Base-by-base conservation (phyloP, 2,113 vertebrate genomes). In the Australoheros scitulus region DNA sequence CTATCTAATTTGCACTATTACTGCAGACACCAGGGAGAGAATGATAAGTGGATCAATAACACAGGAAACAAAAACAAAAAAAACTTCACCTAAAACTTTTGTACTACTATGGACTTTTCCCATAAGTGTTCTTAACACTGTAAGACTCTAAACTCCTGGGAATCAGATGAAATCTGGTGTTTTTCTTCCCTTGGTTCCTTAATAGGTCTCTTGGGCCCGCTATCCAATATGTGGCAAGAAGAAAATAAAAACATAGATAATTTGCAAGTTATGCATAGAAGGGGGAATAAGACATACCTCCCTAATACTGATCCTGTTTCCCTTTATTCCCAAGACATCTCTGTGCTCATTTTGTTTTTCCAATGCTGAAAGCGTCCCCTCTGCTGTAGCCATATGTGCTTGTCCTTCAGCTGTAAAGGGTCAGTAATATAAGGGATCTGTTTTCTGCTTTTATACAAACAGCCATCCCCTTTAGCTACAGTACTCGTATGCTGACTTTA, bases 101-200 rank as follows among this genome's bases (percentile, higher is more conserved):
- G 79, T 89, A 87, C 84, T 61, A 43, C 63, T 70, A 24, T 90
- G 87, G 92, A 94, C 81, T 79, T 77, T 79, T 84, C 93, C 89
- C 91, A 94, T 88, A 94, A 95, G 87, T 94, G 89, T 92, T 94
- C 92, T 95, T 93, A 94, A 90, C 87, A 91, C 86, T 88, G 84
- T 91, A 93, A 91, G 93, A 93, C 91, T 94, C 77, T 68, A 15
- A 59, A 87, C 94, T 78, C 88, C 5, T 15, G 93, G 92, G 95
- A 93, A 88, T 95, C 88, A 91, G 88, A 91, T 84, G 80, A 96
- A 96, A 96, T 96, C 94, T 95, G 95, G 90, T 95, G 90, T 96
- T 96, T 95, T 96, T 95, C 94, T 95, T 95, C 93, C 77, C 85
- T 80, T 87, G 92, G 87, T 95, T 95, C 88, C 91, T 93, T 96